phyloP scores from a whole-genome alignment of 2,113 vertebrate genomes.

The Orthonyx spaldingii region DNA sequence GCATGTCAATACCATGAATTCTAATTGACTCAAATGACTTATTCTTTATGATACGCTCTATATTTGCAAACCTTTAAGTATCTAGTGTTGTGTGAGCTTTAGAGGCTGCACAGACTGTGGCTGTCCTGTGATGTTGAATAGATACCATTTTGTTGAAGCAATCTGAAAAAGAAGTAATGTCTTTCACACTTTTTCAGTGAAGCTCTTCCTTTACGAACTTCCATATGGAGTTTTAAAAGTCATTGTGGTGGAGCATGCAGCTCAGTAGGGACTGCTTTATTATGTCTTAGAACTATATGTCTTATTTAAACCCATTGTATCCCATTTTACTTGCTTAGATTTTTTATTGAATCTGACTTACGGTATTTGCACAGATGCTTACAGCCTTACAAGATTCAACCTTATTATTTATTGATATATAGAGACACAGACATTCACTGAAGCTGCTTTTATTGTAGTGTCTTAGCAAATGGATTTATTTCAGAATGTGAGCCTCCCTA shows the following conservation, averaged over 20 bases:
- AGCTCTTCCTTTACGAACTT: background rate
- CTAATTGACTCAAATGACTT: background rate
- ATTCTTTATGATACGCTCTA: background rate
- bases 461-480: background rate
- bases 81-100: background rate
- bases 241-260: background rate
- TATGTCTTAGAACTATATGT: background rate
- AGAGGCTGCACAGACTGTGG: background rate
- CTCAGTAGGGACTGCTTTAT: background rate
- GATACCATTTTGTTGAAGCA: background rate
- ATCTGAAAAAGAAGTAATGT: background rate
- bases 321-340: background rate
- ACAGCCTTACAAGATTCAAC: background rate
- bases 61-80: background rate
- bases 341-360: background rate
- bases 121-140: accelerated
- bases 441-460: background rate
- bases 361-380: background rate
- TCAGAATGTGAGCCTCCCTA: background rate
- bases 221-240: background rate
- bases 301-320: background rate
- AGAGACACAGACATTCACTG: background rate
- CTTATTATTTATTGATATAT: background rate
- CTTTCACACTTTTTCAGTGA: background rate
- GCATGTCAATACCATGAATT: background rate